Percentiles rank a stretch among this genome's conserved stretches.
Evolutionary conservation across 2,888 invertebrate species (phyloP).

Genomic region (Phasia obesa): DNA sequence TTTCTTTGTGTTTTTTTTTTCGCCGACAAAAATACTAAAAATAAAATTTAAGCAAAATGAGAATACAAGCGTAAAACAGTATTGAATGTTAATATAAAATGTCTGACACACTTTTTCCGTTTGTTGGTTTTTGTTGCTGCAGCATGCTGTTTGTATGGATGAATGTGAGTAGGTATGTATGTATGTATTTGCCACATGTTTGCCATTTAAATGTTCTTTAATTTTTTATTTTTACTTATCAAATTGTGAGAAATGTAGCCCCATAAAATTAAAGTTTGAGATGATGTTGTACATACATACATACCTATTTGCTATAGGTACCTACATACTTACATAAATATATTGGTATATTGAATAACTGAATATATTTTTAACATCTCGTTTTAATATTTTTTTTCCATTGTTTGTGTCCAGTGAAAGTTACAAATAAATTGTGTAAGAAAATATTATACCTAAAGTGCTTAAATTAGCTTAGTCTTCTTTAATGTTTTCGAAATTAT

Average conservation of each 20-base stretch:
- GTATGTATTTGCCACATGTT: constrained; percentile 60
- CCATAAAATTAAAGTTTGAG: neutral
- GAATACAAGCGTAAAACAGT: constrained; percentile 69
- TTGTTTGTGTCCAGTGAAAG: constrained; percentile 67
- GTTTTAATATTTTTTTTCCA: constrained; percentile 46
- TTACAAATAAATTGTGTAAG: constrained; percentile 55
- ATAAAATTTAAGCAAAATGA: constrained; percentile 29
- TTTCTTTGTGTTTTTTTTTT: constrained; percentile 2
- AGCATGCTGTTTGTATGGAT: constrained; percentile 3
- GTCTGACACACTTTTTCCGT: constrained; percentile 71
- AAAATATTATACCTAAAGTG: constrained; percentile 44
- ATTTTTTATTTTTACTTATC: constrained; percentile 45
- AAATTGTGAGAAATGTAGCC: constrained; percentile 27
- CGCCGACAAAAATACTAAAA: constrained; percentile 6
- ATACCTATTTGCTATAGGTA: neutral
- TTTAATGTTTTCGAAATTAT: constrained; percentile 3
- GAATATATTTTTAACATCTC: constrained; percentile 52
- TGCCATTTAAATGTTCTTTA: constrained; percentile 67
- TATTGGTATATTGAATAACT: constrained; percentile 1
- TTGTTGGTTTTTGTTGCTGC: constrained; percentile 51
- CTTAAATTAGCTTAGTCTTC: constrained; percentile 6
- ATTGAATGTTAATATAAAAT: constrained; percentile 71
- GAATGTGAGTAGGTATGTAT: constrained; percentile 20
- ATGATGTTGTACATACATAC: neutral
- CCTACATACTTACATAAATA: neutral